Conservation (phyloP, 1,140 invertebrate genomes). For the silkworm (Bombyx mori) region DNA sequence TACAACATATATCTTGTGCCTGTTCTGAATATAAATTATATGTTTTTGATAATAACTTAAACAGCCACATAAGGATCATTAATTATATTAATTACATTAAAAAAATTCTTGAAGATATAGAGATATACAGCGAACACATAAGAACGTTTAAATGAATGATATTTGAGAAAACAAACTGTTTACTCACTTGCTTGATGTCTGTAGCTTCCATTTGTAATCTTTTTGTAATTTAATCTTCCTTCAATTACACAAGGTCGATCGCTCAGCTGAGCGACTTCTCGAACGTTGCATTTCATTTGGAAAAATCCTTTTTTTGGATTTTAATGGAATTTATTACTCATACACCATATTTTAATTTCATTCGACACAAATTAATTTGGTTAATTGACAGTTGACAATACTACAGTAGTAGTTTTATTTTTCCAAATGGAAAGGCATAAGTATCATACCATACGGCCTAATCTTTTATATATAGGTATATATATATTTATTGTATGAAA, state of each 20-base stretch:
- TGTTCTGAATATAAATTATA: not conserved
- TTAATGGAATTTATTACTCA: slow-evolving; percentile 1
- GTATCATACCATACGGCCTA: no score
- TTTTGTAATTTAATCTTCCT: slow-evolving; percentile 78
- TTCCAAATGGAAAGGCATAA: not conserved
- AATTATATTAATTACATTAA: no score
- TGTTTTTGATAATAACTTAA: not conserved
- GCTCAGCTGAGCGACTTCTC: slow-evolving; percentile 74
- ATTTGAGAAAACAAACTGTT: no score
- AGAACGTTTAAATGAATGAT: no score
- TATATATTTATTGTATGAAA: no score
- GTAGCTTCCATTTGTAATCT: slow-evolving; percentile 72
- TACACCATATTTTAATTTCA: not conserved
- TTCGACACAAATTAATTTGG: not conserved
- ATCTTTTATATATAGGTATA: no score
- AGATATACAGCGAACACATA: no score
- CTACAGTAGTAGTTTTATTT: no score
- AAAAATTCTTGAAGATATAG: no score
- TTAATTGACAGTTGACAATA: not conserved
- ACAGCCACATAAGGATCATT: not conserved
- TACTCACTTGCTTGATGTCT: slow-evolving; percentile 55
- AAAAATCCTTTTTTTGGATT: not conserved
- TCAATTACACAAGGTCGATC: slow-evolving; percentile 73
- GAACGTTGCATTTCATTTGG: slow-evolving; percentile 78
- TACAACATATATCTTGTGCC: not conserved